A percentile compares a stretch with the other conserved stretches of the same genome.
Conservation (phyloP, 2,113 vertebrate species). For the Cynoglossus semilaevis region DNA sequence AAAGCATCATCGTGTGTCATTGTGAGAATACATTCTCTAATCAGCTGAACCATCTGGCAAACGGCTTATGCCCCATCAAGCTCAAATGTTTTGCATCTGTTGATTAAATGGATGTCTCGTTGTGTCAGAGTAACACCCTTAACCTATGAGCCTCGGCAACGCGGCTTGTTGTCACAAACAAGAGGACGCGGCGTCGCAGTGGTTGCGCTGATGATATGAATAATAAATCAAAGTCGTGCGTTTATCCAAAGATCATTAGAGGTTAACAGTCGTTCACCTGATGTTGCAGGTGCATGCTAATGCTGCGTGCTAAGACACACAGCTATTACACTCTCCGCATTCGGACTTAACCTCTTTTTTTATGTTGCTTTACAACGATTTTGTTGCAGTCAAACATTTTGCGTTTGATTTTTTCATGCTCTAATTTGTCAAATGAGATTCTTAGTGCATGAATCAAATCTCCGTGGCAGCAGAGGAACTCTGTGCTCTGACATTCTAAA, state of each 20-base stretch:
- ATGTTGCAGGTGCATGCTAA: slow-evolving; percentile 10
- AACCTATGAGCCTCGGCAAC: slow-evolving; percentile 68
- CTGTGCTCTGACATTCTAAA: slow-evolving; percentile 36
- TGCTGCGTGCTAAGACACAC: not conserved
- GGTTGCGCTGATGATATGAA: slow-evolving; percentile 54
- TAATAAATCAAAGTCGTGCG: slow-evolving; percentile 36
- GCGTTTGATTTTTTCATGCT: slow-evolving; percentile 28
- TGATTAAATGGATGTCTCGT: slow-evolving; percentile 72
- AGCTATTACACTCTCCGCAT: too few species aligned
- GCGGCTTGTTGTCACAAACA: slow-evolving; percentile 44
- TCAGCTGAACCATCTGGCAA: slow-evolving; percentile 79
- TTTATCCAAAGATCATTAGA: slow-evolving; percentile 35
- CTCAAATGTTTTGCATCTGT: slow-evolving; percentile 78
- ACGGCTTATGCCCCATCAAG: slow-evolving; percentile 73
- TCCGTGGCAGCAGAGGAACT: slow-evolving; percentile 35
- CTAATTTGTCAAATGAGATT: slow-evolving; percentile 43
- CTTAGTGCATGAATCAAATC: slow-evolving; percentile 49
- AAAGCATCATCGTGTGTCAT: slow-evolving; percentile 77
- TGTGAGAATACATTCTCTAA: slow-evolving; percentile 75
- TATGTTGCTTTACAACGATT: too few species aligned
- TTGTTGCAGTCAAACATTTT: too few species aligned
- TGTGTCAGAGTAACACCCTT: slow-evolving; percentile 73
- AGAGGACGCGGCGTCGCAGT: slow-evolving; percentile 32
- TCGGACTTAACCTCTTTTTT: too few species aligned
- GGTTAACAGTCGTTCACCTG: slow-evolving; percentile 23